Base-by-base conservation (phyloP, 2,888 invertebrate species). In the Siphonodentalium dalli region DNA sequence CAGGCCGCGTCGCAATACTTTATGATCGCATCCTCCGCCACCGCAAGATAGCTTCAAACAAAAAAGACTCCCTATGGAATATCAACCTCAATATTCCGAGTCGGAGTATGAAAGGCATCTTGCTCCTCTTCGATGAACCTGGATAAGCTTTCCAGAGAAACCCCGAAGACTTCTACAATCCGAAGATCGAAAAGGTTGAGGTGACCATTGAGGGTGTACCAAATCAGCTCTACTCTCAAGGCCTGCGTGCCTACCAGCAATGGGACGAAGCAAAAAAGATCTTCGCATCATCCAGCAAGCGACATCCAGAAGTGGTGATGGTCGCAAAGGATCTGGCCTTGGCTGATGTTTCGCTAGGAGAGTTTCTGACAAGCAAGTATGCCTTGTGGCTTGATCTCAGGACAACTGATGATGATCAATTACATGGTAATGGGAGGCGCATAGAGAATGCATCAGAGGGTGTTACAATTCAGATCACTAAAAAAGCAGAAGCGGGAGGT, bases 171-270 rank as follows among this genome's bases (percentile, higher is more conserved):
- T 62, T 44, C 44, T 62, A 51, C 37, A 58, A 62, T 29, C 60
- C 59, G 6, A 49, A 58, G 27, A 62, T 65, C 21, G 37, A 15
- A 26, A 61, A 63, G 35, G 58, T 58, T 24, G 54, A 54, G 27
- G 29, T 61, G n/a, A 63, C 47, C 33, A 61, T 59, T 35, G 61
- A 64, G 34, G 53, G 61, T 7, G 54, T 54, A 9, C 61, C 59
- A n/a, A 59, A 63, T 44, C 61, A 61, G 40, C 50, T 63, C n/a
- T 65, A 57, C 59, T 43, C 27, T 39, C 59, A 65, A 50, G 55
- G 63, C 23, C 49, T 65, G 45, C 27, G 40, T 27, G 39, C 63
- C 13, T 48, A 65, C 49, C 63, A 63, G 24, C 54, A 57, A 33
- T 65, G 58, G 63, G 63, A 63, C 43, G 58, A 63, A 40, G 47